phyloP scores from a whole-genome alignment of 2,888 invertebrate species.

The Tipula confusa region DNA sequence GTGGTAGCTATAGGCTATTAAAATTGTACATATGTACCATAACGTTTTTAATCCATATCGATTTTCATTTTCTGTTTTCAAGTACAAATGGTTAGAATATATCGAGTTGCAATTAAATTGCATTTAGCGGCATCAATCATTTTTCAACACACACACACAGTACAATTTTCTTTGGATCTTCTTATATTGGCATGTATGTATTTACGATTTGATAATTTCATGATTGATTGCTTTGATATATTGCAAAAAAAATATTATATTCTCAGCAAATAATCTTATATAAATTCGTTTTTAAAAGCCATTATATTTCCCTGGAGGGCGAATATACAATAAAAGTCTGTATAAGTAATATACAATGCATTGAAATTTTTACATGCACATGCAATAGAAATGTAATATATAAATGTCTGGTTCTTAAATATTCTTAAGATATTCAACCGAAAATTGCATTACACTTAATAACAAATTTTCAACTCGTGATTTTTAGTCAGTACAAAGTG shows the following conservation, averaged over 20 bases:
- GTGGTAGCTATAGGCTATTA: background rate
- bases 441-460: background rate
- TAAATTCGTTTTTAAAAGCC: background rate
- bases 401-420: background rate
- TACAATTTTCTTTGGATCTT: background rate
- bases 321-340: background rate
- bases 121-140: background rate
- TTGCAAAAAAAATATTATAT: background rate
- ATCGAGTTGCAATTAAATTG: background rate
- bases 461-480: background rate
- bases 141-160: background rate
- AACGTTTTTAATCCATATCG: background rate
- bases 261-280: background rate
- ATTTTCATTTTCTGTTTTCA: background rate
- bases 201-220: background rate
- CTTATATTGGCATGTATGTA: background rate
- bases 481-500: background rate
- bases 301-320: background rate
- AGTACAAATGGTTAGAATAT: background rate
- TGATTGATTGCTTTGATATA: background rate
- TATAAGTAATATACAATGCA: background rate
- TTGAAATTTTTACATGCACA: background rate
- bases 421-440: background rate
- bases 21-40: background rate
- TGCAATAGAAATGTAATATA: background rate